Evolutionary conservation across 2,797 vertebrate species (phyloP).

Genomic region (Sebastes matsubarae): DNA sequence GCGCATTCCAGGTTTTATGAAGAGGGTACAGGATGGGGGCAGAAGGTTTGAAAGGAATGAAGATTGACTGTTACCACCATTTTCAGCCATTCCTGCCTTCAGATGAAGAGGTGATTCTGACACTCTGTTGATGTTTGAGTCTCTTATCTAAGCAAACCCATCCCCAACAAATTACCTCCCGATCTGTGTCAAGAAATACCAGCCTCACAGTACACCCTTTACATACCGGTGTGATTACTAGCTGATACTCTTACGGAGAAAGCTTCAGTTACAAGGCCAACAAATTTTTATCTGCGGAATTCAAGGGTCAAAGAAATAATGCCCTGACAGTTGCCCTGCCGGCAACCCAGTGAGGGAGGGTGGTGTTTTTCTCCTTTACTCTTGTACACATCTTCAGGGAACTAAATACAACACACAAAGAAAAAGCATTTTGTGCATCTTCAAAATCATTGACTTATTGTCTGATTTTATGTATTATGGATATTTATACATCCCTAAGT

Average conservation of each 20-base stretch:
- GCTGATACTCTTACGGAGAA: background rate
- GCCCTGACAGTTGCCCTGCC: background rate
- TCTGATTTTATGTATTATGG: too few relatives aligned
- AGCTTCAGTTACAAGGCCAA: background rate
- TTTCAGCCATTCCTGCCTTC: slow-evolving; percentile 62
- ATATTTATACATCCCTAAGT: too few relatives aligned
- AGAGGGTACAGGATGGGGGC: slow-evolving; percentile 59
- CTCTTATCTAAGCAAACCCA: slow-evolving; percentile 49
- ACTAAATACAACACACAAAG: background rate
- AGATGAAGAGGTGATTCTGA: slow-evolving; percentile 68
- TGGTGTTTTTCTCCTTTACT: background rate
- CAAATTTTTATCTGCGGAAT: background rate
- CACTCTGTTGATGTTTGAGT: slow-evolving; percentile 60
- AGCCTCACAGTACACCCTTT: background rate
- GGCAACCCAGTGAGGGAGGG: background rate
- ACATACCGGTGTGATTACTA: background rate
- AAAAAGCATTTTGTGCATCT: background rate
- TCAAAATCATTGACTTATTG: background rate
- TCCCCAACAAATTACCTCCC: slow-evolving; percentile 36
- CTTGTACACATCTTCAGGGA: background rate
- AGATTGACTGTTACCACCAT: slow-evolving; percentile 59
- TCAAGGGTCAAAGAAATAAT: background rate
- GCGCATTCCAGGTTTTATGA: slow-evolving; percentile 83
- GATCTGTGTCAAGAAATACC: slow-evolving; percentile 25
- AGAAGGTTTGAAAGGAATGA: slow-evolving; percentile 64